Conservation (phyloP, 2,797 vertebrate genomes). For the Pempheris klunzingeri region DNA sequence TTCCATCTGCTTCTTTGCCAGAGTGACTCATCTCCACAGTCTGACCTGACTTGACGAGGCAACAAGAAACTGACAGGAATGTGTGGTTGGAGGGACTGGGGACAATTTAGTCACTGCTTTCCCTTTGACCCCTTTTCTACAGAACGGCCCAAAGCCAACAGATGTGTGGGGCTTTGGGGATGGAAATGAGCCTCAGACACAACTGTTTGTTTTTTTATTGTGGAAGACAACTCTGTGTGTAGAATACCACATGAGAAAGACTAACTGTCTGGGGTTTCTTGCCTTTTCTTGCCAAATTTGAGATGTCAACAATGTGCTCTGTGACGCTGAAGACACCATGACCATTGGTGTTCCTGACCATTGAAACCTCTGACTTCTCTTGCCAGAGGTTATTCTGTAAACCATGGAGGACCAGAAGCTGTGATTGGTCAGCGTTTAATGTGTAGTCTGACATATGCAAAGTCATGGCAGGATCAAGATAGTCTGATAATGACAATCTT, state of each 20-base stretch:
- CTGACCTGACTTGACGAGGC: conserved; percentile 3
- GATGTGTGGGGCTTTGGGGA: too few relatives aligned
- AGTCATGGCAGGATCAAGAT: background rate
- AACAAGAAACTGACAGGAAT: background rate
- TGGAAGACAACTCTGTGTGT: too few relatives aligned
- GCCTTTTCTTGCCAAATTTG: too few relatives aligned
- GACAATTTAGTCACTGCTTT: background rate
- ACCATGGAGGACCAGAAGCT: background rate
- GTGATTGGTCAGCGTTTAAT: background rate
- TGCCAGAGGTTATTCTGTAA: background rate
- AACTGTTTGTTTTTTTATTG: too few relatives aligned
- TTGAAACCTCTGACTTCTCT: background rate
- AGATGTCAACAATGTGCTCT: background rate
- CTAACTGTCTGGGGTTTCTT: too few relatives aligned
- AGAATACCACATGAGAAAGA: too few relatives aligned
- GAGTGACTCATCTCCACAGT: background rate
- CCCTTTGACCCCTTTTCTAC: too few relatives aligned
- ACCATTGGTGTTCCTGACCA: background rate
- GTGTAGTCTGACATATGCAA: background rate
- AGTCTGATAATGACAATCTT: too few relatives aligned
- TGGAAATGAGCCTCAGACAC: too few relatives aligned
- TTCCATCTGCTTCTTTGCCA: background rate
- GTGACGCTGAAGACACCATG: too few relatives aligned
- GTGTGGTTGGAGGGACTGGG: background rate
- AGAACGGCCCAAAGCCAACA: too few relatives aligned